phyloP scores from a whole-genome alignment of 2,888 invertebrate genomes.

The Eucera pruinosa region DNA sequence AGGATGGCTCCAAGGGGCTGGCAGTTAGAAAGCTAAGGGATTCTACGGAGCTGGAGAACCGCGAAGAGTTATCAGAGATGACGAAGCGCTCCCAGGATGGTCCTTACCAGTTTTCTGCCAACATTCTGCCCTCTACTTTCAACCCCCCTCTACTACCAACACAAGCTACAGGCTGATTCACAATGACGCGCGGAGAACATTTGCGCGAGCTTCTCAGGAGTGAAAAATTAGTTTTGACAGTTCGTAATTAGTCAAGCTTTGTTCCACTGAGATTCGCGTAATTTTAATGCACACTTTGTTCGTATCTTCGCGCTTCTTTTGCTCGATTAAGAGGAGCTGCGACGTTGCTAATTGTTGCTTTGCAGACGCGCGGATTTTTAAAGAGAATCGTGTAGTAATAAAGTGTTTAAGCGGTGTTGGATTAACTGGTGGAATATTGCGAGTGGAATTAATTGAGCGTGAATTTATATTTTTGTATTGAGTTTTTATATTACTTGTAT shows the following conservation, averaged over 20 bases:
- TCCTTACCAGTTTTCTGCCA: slow-evolving; percentile 77
- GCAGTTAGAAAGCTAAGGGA: slow-evolving; percentile 64
- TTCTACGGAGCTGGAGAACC: slow-evolving; percentile 64
- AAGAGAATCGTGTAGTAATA: neutral
- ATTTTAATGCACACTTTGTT: slow-evolving; percentile 1
- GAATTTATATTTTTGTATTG: no score
- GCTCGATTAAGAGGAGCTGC: neutral
- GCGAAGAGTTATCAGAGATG: slow-evolving; percentile 81
- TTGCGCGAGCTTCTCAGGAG: slow-evolving; percentile 38
- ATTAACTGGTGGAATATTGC: no score
- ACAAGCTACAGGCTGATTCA: slow-evolving; percentile 52
- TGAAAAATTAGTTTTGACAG: slow-evolving; percentile 41
- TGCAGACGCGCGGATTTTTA: neutral
- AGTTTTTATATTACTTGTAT: no score
- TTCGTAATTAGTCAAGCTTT: slow-evolving; percentile 34
- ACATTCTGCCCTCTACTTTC: slow-evolving; percentile 46
- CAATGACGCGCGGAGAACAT: slow-evolving; percentile 47
- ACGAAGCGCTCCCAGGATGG: slow-evolving; percentile 81
- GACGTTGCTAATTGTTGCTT: neutral
- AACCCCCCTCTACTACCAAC: slow-evolving; percentile 24
- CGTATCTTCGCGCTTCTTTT: neutral
- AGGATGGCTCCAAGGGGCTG: slow-evolving; percentile 58
- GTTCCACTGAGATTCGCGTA: slow-evolving; percentile 5
- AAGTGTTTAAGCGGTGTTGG: no score
- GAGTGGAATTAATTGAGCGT: no score